Evolutionary conservation across 1,140 invertebrate genomes (phyloP).

Genomic region (Conus betulinus): DNA sequence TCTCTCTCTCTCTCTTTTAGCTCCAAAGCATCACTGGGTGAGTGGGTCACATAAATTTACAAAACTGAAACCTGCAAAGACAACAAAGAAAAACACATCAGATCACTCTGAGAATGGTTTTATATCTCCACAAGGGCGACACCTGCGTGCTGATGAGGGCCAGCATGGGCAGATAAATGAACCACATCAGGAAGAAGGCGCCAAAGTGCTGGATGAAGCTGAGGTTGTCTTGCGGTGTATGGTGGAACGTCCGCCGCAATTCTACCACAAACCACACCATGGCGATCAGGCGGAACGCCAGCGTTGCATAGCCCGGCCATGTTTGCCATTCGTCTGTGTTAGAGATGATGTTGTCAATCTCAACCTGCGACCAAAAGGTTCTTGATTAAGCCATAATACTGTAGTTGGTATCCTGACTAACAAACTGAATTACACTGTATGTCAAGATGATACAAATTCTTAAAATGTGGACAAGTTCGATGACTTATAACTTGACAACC

Average conservation of each 20-base stretch:
- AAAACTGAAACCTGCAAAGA: too few relatives aligned
- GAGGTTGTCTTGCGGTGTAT: conserved; percentile 83
- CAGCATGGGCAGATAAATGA: conserved; percentile 96
- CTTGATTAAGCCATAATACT: neutral
- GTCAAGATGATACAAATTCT: too few relatives aligned
- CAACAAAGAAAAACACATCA: too few relatives aligned
- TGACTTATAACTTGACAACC: too few relatives aligned
- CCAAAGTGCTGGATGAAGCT: conserved; percentile 97
- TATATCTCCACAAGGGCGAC: conserved; percentile 95
- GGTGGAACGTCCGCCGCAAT: conserved; percentile 79
- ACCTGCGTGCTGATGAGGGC: conserved; percentile 95
- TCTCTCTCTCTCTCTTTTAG: too few relatives aligned
- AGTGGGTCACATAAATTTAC: too few relatives aligned
- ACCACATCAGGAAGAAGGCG: conserved; percentile 98
- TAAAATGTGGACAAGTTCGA: too few relatives aligned
- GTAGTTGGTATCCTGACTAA: neutral
- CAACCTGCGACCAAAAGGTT: conserved; percentile 81
- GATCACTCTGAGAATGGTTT: conserved; percentile 88
- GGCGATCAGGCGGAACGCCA: conserved; percentile 89
- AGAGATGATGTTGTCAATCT: conserved; percentile 93
- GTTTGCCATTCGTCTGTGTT: conserved; percentile 98
- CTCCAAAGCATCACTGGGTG: too few relatives aligned
- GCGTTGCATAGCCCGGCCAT: conserved; percentile 95
- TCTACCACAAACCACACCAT: conserved; percentile 97
- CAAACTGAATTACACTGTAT: too few relatives aligned